phyloP scores from a whole-genome alignment of 92 coral and sea anemone genomes.

The Palythoa grandiflora region DNA sequence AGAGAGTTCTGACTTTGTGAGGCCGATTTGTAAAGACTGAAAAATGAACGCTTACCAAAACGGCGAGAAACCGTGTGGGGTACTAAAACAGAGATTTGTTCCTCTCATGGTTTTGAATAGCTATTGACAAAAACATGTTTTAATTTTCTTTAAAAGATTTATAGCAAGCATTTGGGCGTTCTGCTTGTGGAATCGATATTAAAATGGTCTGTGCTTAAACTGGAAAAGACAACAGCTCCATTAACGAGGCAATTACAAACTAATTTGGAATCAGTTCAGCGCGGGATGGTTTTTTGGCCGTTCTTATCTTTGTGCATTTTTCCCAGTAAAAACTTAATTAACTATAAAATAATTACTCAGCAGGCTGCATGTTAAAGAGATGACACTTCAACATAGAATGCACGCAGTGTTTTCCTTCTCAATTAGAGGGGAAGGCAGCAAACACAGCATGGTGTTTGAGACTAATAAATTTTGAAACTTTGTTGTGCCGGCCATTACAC shows the following conservation, averaged over 20 bases:
- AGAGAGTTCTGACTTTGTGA: slow-evolving; percentile 47
- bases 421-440: slow-evolving; percentile 44
- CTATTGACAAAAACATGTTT: slow-evolving; percentile 36
- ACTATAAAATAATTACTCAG: slow-evolving; percentile 44
- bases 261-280: slow-evolving; percentile 37
- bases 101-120: slow-evolving; percentile 24
- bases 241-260: slow-evolving; percentile 35
- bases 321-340: slow-evolving; percentile 45
- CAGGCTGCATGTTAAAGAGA: slow-evolving; percentile 38
- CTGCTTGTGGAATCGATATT: background rate
- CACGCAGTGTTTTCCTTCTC: slow-evolving; percentile 77
- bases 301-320: slow-evolving; percentile 27
- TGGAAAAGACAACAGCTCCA: slow-evolving; percentile 24
- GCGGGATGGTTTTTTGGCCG: slow-evolving; percentile 8
- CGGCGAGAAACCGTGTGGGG: slow-evolving; percentile 35
- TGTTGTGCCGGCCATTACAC: slow-evolving; percentile 36
- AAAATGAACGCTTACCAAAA: background rate
- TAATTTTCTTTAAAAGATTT: slow-evolving; percentile 15
- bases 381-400: slow-evolving; percentile 50
- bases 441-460: slow-evolving; percentile 80
- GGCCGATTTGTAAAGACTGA: slow-evolving; percentile 44
- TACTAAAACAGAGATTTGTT: slow-evolving; percentile 8
- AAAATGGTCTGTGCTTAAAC: slow-evolving; percentile 20
- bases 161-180: slow-evolving; percentile 14
- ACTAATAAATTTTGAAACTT: slow-evolving; percentile 81